Evolutionary conservation across 2,888 invertebrate species (phyloP), one percentile per base, ranked within the genome.

Genomic region (Drepana falcataria): DNA sequence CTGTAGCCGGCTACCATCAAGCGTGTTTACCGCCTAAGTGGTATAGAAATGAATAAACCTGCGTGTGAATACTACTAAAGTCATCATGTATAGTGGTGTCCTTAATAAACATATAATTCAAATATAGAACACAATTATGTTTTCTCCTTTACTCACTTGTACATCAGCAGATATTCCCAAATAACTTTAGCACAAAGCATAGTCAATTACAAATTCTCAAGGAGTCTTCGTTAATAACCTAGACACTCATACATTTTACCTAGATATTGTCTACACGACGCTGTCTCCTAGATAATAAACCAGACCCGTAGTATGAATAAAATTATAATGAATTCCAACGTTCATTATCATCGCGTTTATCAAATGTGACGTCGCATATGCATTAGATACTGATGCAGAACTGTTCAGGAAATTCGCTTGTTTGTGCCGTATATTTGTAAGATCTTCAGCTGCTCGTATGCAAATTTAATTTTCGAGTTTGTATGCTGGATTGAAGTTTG

Each of bases 321-420:
- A 86, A 86, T 87, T 79, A 83, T 85, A 83, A 86, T 86, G 80
- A 83, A 86, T 87, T 81, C 81, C 76, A 69, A 69, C 65, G 63
- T 70, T 75, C 73, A 77, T 75, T 79, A 79, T 77, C 73, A 69
- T 71, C 63, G 70, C 74, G 71, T 71, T 80, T 76, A 79, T 79
- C 79, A 80, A 79, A 80, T 75, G 74, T 75, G 73, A 70, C 69
- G 65, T 68, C 71, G 71, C 69, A 73, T 78, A 79, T 83, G 81
- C 81, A 83, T 78, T 71, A 67, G 68, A 59, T 68, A 58, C 66
- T 63, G 68, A 68, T 68, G 65, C 69, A 61, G 57, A 41, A 41
- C 55, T 59, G 56, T 59, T 63, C 56, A 52, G 49, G 59, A 54
- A 57, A 40, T 58, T 57, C 59, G 64, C 52, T 55, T 56, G 58